Evolutionary conservation across 2,113 vertebrate species (phyloP), one percentile per base, ranked within the genome.

Genomic region (Peromyscus polionotus): DNA sequence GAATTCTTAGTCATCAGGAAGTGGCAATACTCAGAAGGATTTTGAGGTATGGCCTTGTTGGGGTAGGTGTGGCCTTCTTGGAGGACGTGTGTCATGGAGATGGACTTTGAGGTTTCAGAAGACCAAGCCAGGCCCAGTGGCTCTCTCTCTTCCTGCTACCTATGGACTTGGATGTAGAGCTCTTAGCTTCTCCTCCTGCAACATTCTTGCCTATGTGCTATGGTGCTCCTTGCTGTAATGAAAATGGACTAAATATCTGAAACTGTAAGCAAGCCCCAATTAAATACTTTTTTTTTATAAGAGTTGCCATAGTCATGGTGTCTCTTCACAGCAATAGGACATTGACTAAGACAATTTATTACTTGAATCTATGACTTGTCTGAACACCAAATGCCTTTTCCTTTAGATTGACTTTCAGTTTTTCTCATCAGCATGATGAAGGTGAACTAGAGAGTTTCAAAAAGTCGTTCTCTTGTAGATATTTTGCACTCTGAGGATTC

Each of bases 401-500:
- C 12, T 16, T 45, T 54, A 7, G 2, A 14, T 73, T 51, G 31
- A 65, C 22, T 72, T 81, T 75, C 67, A 5, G 48, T 77, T 19
- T 19, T 91, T 91, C 26, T 93, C n/a, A 76, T 57, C 31, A 86
- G 7, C 63, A 10, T 88, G 51, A 73, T 16, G 16, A 26, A 39
- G 3, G 48, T 36, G 67, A 87, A 51, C 5, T 88, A 77, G 36
- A 51, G 11, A 75, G 20, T n/a, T 54, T 93, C 89, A 33, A 91
- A 84, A 87, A 70, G 65, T 75, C 11, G 88, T 75, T 24, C 22
- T 36, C 26, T 65, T 51, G 12, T 4, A 61, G 12, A 4, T 54
- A 36, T 54, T 86, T 88, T 81, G 33, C 81, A 24, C 76, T 57
- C 36, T 90, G 72, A 93, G 63, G 28, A 80, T 70, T 90, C 91